A percentile compares a stretch with the other conserved stretches of the same genome.
phyloP scores from a whole-genome alignment of 2,797 vertebrate species.

The Pseudomugil gertrudae region DNA sequence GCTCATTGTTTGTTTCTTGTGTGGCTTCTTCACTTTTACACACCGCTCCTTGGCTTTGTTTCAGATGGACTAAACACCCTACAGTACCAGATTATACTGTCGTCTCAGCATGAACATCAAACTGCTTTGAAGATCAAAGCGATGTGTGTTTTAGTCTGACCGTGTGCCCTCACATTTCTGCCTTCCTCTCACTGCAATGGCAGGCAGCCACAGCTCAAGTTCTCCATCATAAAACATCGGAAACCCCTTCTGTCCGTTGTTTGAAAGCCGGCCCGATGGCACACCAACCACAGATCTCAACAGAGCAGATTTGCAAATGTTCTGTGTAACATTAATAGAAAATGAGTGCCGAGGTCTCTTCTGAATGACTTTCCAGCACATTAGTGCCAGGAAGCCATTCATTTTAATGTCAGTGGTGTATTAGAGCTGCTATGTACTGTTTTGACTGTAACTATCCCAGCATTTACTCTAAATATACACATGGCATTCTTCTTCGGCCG shows the following conservation, averaged over 20 bases:
- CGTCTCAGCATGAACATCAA: conserved; percentile 36
- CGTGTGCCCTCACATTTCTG: conserved; percentile 31
- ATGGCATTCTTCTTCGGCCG: conserved; percentile 67
- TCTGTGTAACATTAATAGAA: conserved; percentile 76
- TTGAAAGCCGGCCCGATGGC: conserved; percentile 64
- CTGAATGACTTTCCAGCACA: conserved; percentile 76
- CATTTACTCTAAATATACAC: conserved; percentile 79
- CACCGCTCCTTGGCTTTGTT: conserved; percentile 5
- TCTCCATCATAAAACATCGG: conserved; percentile 69
- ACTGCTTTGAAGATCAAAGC: conserved; percentile 67
- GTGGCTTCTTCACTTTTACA: conserved; percentile 14
- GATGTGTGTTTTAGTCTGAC: conserved; percentile 29
- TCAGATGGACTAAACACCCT: conserved; percentile 39
- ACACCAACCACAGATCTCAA: conserved; percentile 53
- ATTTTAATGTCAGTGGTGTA: conserved; percentile 75
- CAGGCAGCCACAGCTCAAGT: conserved; percentile 59
- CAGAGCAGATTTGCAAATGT: conserved; percentile 61
- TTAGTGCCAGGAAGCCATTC: conserved; percentile 77
- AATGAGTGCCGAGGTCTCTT: conserved; percentile 66
- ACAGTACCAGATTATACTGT: conserved; percentile 22
- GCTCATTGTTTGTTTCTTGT: conserved; percentile 8
- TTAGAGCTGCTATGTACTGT: conserved; percentile 69
- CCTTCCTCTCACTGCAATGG: conserved; percentile 57
- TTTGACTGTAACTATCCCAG: conserved; percentile 75
- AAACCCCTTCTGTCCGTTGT: conserved; percentile 70